Evolutionary conservation across 1,140 invertebrate species (phyloP), one percentile per base, ranked within the genome.

Genomic region (Drosophila subobscura): DNA sequence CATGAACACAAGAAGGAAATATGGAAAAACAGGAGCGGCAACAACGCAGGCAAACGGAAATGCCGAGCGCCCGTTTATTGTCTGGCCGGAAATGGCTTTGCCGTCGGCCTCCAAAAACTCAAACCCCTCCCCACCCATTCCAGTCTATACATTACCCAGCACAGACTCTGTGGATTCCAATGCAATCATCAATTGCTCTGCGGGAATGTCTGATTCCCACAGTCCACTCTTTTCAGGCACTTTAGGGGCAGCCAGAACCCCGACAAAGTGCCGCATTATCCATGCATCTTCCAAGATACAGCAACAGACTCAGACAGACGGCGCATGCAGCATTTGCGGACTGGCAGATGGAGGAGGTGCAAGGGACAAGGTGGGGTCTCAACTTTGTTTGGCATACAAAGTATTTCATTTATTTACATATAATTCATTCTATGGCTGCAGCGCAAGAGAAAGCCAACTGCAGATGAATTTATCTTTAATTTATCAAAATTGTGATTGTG

Each of bases 31-130:
- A 50, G 58, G 67, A 59, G 42, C 51, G 60, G 25, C 25, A 27
- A 6, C 25, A 44, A 41, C 65, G 10, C 46, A 59, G 42, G 42
- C 49, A 64, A 67, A 50, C 74, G 81, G 81, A 86, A 88, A 81
- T 75, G 61, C 74, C 70, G 45, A 72, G 73, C 74, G 57, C 49
- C 77, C 65, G 83, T 81, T 80, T 78, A 78, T 86, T 81, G 83
- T 86, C 81, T 86, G 81, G 70, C 78, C 81, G 81, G 81, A 86
- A 86, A 86, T 86, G 83, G 83, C 60, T 88, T 81, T 72, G 84
- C 81, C 76, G 61, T 51, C 47, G 73, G 81, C 67, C 52, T 66
- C 52, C 29, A 70, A 78, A 67, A 16, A 45, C 5, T 33, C 25
- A 46, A 23, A 41, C 40, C n/a, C 23, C 37, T 1, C 3, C 27